Percentiles rank a stretch among this genome's conserved stretches.
Conservation (phyloP, 2,797 vertebrate genomes). For the Darevskia mixta region DNA sequence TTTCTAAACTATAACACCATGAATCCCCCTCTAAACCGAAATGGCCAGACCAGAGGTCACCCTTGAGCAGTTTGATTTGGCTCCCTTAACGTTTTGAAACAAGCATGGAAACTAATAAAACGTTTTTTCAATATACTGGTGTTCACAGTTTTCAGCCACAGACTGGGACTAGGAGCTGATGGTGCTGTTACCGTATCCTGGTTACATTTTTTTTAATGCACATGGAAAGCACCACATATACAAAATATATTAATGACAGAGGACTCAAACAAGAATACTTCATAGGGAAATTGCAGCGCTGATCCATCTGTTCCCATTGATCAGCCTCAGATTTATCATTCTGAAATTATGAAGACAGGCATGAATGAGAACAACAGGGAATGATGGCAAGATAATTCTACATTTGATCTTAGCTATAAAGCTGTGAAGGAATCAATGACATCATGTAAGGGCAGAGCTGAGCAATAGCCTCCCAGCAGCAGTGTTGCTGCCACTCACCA, state of each 20-base stretch:
- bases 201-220: not conserved
- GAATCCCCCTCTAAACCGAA: not conserved
- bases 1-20: not conserved
- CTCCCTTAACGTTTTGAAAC: not conserved
- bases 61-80: not conserved
- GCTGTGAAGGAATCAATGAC: not conserved
- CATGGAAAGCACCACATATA: not conserved
- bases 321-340: not conserved
- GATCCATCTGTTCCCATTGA: not conserved
- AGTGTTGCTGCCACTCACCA: too few relatives aligned
- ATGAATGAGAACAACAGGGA: not conserved
- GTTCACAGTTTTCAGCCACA: not conserved
- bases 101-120: not conserved
- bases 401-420: too few relatives aligned
- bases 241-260: not conserved
- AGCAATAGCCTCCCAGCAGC: too few relatives aligned
- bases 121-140: not conserved
- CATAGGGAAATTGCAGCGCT: not conserved
- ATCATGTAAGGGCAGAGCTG: not conserved
- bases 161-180: not conserved
- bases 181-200: not conserved
- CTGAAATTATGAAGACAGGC: not conserved
- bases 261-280: not conserved
- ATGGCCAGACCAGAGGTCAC: not conserved
- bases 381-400: not conserved